Percentiles rank a stretch among this genome's conserved stretches.
Evolutionary conservation across 2,113 vertebrate genomes (phyloP).

Genomic region (Equus quagga): DNA sequence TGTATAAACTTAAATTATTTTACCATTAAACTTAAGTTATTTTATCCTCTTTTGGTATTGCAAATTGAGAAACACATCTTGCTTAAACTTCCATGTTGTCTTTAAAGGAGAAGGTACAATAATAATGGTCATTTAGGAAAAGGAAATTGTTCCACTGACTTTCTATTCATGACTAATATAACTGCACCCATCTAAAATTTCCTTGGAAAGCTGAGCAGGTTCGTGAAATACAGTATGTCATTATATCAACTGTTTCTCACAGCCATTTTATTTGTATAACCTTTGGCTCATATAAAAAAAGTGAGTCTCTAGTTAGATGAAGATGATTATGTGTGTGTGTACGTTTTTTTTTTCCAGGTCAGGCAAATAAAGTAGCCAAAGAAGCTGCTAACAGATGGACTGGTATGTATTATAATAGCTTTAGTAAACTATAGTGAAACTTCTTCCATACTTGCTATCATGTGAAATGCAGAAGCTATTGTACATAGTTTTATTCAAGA

Average conservation of each 20-base stretch:
- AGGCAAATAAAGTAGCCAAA: conserved; percentile 93
- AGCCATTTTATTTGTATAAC: background rate
- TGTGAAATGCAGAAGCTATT: background rate
- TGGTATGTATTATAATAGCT: conserved; percentile 87
- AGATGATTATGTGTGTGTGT: background rate
- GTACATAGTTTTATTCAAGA: background rate
- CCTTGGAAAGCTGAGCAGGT: background rate
- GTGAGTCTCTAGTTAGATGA: background rate
- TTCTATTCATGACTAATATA: background rate
- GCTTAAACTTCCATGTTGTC: conserved; percentile 17
- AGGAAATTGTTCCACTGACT: background rate
- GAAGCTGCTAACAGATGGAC: conserved; percentile 98
- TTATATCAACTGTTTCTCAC: background rate
- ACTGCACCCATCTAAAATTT: background rate
- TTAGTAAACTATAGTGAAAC: background rate
- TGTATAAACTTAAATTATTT: background rate
- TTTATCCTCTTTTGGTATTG: background rate
- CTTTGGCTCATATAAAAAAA: conserved; percentile 7
- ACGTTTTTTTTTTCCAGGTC: conserved; percentile 86
- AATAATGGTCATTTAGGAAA: background rate
- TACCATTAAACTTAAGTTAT: background rate
- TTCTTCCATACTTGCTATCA: background rate
- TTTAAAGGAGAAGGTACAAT: background rate
- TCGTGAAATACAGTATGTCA: background rate
- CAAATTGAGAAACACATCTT: background rate